Percentiles rank a stretch among this genome's conserved stretches.
Evolutionary conservation across 2,113 vertebrate species (phyloP).

Genomic region (Brachyistius frenatus): DNA sequence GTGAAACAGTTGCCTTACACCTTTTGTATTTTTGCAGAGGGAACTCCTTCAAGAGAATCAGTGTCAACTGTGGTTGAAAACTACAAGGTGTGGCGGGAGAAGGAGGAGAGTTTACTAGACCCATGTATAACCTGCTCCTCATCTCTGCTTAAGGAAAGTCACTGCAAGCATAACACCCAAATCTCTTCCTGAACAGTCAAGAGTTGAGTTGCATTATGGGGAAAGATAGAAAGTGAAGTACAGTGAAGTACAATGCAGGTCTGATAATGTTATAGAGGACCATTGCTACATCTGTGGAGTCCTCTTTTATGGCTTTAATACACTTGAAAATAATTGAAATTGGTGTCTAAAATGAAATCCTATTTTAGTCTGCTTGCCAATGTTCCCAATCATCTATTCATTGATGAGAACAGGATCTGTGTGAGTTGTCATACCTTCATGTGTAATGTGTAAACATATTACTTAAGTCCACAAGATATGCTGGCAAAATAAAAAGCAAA

Average conservation of each 20-base stretch:
- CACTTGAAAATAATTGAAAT: slow-evolving; percentile 4
- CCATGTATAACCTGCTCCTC: not conserved
- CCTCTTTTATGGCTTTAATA: not conserved
- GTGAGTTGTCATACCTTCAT: not conserved
- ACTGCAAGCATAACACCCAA: not conserved
- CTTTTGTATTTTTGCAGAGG: not conserved
- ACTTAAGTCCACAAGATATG: not conserved
- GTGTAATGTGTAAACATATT: not conserved
- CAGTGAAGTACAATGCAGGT: not conserved
- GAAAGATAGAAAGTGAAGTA: not conserved
- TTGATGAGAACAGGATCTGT: slow-evolving; percentile 5
- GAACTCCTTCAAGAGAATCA: not conserved
- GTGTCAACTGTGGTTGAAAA: not conserved
- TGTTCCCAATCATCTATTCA: not conserved
- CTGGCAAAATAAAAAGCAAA: not conserved
- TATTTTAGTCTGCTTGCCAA: not conserved
- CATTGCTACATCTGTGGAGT: not conserved
- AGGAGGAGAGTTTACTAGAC: not conserved
- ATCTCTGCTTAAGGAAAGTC: slow-evolving; percentile 5
- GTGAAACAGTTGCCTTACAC: not conserved
- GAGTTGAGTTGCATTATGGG: not conserved
- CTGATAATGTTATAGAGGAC: not conserved
- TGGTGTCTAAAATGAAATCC: not conserved
- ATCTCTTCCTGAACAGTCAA: not conserved
- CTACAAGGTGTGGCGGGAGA: not conserved